Evolutionary conservation across 1,140 invertebrate species (phyloP), one percentile per base, ranked within the genome.

Genomic region (Scaptomyza graminum): DNA sequence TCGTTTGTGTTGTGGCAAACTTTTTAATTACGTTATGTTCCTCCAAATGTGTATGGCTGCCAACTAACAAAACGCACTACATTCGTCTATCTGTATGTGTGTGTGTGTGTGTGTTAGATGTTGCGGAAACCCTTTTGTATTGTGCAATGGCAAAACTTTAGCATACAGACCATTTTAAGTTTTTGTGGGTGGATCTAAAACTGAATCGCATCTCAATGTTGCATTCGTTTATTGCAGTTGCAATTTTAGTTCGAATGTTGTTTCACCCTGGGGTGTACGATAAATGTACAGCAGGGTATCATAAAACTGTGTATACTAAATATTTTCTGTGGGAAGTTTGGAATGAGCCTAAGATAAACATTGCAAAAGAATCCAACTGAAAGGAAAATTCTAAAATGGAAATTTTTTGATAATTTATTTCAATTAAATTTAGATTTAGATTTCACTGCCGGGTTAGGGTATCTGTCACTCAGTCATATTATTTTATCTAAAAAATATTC

Each of bases 11-110:
- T 78, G 62, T 54, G 70, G 41, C 61, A 75, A 78, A 78, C 66
- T 75, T 78, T 78, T 78, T 78, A 78, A 78, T 78, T 78, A 71
- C 61, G 72, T 78, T 78, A 70, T 75, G 72, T 75, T 73, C 44
- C 56, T 43, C 46, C 59, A 74, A 71, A 75, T 78, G 66, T 65
- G 69, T 74, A 64, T 74, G 66, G 60, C 55, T 70, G 66, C 51
- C 47, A 54, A 59, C 67, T 70, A 74, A 65, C 59, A 70, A 70
- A 70, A 52, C 44, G 31, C 54, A 66, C 22, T 43, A 44, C 56
- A 72, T 60, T 51, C 60, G 50, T 43, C 7, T 11, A 9, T 25
- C 18, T 31, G 34, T 39, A n/a, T 18, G 6, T 44, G 25, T 22
- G 34, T 49, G 43, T 49, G 22, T 64, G 25, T 50, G 31, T 50